phyloP scores from a whole-genome alignment of 2,797 vertebrate species.

The Schizopygopsis pylzovi region DNA sequence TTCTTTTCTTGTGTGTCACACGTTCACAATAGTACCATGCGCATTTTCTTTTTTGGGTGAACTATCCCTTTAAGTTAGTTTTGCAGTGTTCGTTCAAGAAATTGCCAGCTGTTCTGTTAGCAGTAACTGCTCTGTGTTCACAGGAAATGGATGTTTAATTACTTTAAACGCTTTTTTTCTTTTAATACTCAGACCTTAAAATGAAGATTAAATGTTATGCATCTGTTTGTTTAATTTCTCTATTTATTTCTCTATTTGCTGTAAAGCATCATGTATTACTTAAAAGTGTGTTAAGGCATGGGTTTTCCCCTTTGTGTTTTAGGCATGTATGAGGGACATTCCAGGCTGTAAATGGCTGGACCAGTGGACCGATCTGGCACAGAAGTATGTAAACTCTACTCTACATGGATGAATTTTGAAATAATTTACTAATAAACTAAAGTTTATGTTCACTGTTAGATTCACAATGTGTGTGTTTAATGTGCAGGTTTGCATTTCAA shows the following conservation, averaged over 20 bases:
- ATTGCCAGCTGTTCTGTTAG: background rate
- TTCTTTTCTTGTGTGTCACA: background rate
- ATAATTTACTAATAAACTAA: background rate
- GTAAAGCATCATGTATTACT: background rate
- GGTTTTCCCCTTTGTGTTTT: conserved; percentile 15
- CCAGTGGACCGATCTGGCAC: conserved; percentile 97
- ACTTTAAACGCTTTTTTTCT: background rate
- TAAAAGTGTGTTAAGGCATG: background rate
- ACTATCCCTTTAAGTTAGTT: background rate
- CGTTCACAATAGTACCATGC: background rate
- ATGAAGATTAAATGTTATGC: background rate
- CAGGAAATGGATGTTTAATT: background rate
- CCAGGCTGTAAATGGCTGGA: conserved; percentile 97
- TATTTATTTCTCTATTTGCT: background rate
- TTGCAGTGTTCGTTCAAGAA: background rate
- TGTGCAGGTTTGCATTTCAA: conserved; percentile 79
- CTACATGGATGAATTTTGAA: background rate
- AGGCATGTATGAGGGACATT: conserved; percentile 99
- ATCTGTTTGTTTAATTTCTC: conserved; percentile 34
- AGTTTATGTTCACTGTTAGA: background rate
- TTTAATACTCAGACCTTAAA: background rate
- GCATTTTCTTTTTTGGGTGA: background rate
- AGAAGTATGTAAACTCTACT: conserved; percentile 81
- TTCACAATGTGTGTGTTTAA: conserved; percentile 18
- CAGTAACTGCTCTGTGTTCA: background rate